phyloP scores from a whole-genome alignment of 2,888 invertebrate species.

The Opisthograptis luteolata region DNA sequence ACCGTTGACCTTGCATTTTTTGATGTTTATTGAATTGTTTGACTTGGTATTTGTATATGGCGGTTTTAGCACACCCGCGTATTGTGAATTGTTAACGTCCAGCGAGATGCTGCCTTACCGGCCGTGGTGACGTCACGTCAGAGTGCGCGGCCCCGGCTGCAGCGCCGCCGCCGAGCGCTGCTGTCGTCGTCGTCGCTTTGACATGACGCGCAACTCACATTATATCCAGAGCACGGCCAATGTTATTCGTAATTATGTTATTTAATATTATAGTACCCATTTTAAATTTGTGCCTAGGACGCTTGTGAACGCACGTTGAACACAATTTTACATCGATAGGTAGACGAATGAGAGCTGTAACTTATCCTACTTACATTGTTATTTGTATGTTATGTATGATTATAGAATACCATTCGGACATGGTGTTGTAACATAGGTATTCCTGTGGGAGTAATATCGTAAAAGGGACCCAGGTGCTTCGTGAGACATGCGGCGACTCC shows the following conservation, averaged over 20 bases:
- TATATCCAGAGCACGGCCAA: constrained; percentile 20
- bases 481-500: not conserved
- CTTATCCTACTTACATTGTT: constrained; percentile 16
- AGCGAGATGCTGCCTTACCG: constrained; percentile 23
- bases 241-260: constrained; percentile 25
- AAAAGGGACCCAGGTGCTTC: constrained; percentile 28
- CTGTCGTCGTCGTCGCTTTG: not conserved
- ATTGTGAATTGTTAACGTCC: constrained; percentile 19
- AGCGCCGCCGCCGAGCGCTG: not conserved
- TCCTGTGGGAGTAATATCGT: constrained; percentile 25
- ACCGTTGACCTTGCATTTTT: constrained; percentile 75
- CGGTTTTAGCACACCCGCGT: constrained; percentile 40
- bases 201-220: constrained; percentile 3
- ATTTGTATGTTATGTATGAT: constrained; percentile 8
- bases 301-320: constrained; percentile 35
- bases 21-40: constrained; percentile 75
- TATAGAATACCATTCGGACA: too few relatives aligned
- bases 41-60: constrained; percentile 55
- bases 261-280: constrained; percentile 23
- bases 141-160: not conserved
- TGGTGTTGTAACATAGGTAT: constrained; percentile 20
- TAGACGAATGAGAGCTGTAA: constrained; percentile 21
- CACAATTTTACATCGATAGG: constrained; percentile 19
- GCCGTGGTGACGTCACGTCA: constrained; percentile 20
- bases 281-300: constrained; percentile 23